A percentile compares a stretch with the other conserved stretches of the same genome.
These are phyloP conservation scores for Himalopsyche anomala DNA, from an alignment of 2,888 invertebrate genomes.

Conservation along the genomic window DNA sequence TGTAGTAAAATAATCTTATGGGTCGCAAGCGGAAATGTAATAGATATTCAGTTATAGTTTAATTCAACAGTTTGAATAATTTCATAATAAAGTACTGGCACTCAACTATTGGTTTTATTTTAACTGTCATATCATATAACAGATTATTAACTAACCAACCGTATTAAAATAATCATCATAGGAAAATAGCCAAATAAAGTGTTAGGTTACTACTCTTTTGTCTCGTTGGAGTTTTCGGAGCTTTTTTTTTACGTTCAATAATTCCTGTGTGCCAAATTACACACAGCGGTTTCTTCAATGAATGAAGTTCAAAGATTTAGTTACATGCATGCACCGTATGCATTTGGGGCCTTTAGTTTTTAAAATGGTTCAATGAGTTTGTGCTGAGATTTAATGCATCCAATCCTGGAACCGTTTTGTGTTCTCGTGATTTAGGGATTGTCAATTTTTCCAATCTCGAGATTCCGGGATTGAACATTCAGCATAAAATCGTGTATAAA, in stretches of 20 bases:
- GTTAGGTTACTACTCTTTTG: slow-evolving; percentile 60
- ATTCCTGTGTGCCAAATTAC: slow-evolving; percentile 47
- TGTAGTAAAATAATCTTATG: too few species aligned
- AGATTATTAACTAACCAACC: slow-evolving; percentile 48
- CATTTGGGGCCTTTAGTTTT: not conserved
- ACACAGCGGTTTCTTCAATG: slow-evolving; percentile 53
- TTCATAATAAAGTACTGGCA: too few species aligned
- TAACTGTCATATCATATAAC: not conserved
- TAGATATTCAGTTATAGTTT: too few species aligned
- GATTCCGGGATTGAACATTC: too few species aligned
- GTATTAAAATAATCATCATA: slow-evolving; percentile 54
- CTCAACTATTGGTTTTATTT: not conserved
- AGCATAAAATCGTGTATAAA: too few species aligned
- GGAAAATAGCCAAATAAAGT: slow-evolving; percentile 59
- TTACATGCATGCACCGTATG: slow-evolving; percentile 35
- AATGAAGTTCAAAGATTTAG: slow-evolving; percentile 51
- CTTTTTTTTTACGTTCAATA: slow-evolving; percentile 36
- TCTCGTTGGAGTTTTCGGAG: slow-evolving; percentile 46
- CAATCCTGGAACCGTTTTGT: too few species aligned
- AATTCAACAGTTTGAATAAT: too few species aligned
- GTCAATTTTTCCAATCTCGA: too few species aligned
- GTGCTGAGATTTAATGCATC: too few species aligned
- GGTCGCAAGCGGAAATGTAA: too few species aligned
- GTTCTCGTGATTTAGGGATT: too few species aligned
- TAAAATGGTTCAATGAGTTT: not conserved